Percentiles rank a stretch among this genome's conserved stretches.
Conservation (phyloP, 2,113 vertebrate species). For the Delphinapterus leucas region DNA sequence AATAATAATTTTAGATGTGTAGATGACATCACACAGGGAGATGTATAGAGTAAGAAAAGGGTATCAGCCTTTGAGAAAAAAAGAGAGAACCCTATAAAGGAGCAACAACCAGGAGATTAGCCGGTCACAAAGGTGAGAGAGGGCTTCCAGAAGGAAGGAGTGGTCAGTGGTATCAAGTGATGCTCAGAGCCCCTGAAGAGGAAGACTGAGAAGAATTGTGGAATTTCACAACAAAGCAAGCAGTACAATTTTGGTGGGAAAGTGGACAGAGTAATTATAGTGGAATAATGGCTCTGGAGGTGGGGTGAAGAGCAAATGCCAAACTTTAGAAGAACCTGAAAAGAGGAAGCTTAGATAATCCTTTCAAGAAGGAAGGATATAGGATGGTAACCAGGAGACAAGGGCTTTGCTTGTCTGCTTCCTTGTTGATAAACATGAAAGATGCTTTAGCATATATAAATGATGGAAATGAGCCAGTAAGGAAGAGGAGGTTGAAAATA, state of each 20-base stretch:
- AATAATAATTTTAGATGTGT: not conserved
- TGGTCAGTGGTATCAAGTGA: not conserved
- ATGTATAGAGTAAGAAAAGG: not conserved
- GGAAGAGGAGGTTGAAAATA: not conserved
- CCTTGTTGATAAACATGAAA: not conserved
- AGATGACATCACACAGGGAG: not conserved
- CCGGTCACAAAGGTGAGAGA: not conserved
- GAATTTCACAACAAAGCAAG: not conserved
- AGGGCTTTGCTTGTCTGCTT: not conserved
- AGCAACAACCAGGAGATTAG: not conserved
- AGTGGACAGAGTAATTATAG: not conserved
- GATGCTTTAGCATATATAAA: not conserved
- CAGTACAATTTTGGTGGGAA: not conserved
- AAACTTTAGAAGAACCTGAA: not conserved
- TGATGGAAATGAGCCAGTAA: not conserved
- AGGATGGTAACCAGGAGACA: not conserved
- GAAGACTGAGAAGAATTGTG: not conserved
- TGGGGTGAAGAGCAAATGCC: not conserved
- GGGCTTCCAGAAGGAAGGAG: not conserved
- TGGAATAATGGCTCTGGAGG: not conserved
- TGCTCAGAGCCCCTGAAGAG: not conserved
- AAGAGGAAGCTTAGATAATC: not conserved
- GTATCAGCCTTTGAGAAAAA: not conserved
- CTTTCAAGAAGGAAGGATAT: not conserved
- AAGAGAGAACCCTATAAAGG: not conserved